A percentile compares a stretch with the other conserved stretches of the same genome.
phyloP scores from a whole-genome alignment of 2,888 invertebrate species.

The Petrolisthes cinctipes region DNA sequence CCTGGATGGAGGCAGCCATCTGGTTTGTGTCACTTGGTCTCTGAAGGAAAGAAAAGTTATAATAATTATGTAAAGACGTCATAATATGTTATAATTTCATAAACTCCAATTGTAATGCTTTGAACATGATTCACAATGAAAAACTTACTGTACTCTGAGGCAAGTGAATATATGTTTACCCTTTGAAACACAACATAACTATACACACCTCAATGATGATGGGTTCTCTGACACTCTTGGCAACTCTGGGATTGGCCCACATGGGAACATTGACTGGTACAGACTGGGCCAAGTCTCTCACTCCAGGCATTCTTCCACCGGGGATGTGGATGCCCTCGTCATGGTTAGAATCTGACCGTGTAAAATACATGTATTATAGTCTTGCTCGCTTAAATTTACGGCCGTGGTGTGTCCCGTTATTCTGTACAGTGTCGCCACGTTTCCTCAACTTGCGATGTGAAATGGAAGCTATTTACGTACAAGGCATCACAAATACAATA shows the following conservation, averaged over 20 bases:
- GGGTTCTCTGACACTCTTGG: conserved; percentile 21
- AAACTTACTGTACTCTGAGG: not conserved
- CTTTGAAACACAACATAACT: not conserved
- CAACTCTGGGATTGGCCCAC: conserved; percentile 34
- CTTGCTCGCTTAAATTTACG: not conserved
- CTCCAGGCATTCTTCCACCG: conserved; percentile 4
- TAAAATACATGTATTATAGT: not conserved
- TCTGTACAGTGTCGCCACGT: not conserved
- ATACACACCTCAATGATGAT: conserved; percentile 31
- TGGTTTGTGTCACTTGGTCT: conserved; percentile 50
- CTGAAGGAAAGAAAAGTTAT: conserved; percentile 26
- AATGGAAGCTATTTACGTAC: too few relatives aligned
- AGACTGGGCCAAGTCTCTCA: conserved; percentile 49
- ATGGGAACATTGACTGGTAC: conserved; percentile 57
- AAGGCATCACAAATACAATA: too few relatives aligned
- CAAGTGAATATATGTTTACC: not conserved
- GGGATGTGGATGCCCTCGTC: conserved; percentile 49
- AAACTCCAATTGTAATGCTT: too few relatives aligned
- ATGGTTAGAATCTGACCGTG: conserved; percentile 35
- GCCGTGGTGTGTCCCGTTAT: too few relatives aligned
- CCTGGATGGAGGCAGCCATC: conserved; percentile 60
- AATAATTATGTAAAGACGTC: not conserved
- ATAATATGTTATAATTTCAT: not conserved
- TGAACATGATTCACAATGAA: not conserved
- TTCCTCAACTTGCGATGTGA: too few relatives aligned